Base-by-base conservation (phyloP, 2,113 vertebrate genomes). In the Nicator chloris region DNA sequence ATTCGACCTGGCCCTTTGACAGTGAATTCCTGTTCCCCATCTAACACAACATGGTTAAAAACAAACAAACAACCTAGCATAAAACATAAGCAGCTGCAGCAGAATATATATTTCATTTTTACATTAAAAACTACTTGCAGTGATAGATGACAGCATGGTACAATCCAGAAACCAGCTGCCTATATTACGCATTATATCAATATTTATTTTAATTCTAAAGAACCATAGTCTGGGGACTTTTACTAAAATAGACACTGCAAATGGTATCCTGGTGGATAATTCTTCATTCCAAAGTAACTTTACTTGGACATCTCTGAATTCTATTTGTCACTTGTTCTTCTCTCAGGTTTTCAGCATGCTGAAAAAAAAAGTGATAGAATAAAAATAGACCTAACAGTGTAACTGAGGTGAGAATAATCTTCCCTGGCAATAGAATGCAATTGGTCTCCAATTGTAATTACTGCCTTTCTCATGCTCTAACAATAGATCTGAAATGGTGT, bases 181-280 rank as follows among this genome's bases (percentile, higher is more conserved):
- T 88, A 28, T 80, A 82, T 60, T 90, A 68, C 22, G 89, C 61
- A n/a, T 79, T 92, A 71, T 87, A 89, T 89, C 80, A 86, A 90
- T 93, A 93, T 93, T 97, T 95, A 89, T 92, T 95, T 93, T 90
- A 82, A 88, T 95, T 79, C 82, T 47, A 88, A 86, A 81, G 75
- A 85, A 93, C 66, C 5, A 9, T 54, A 83, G 77, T 82, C 79
- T 81, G 44, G 53, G 45, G 69, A 80, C 51, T 92, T 88, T 65
- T 75, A 88, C 66, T 93, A 79, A 96, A 95, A 87, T 19, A 90
- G 88, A 83, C 33, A n/a, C n/a, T 72, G 76, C 51, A 94, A 89
- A 88, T 83, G 44, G 39, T 80, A 50, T 90, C 50, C 75, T 90
- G 78, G 90, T 78, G 79, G 69, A 93, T 92, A 77, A 68, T 10